Evolutionary conservation across 1,140 invertebrate species (phyloP).

Genomic region (Drosophila erecta): DNA sequence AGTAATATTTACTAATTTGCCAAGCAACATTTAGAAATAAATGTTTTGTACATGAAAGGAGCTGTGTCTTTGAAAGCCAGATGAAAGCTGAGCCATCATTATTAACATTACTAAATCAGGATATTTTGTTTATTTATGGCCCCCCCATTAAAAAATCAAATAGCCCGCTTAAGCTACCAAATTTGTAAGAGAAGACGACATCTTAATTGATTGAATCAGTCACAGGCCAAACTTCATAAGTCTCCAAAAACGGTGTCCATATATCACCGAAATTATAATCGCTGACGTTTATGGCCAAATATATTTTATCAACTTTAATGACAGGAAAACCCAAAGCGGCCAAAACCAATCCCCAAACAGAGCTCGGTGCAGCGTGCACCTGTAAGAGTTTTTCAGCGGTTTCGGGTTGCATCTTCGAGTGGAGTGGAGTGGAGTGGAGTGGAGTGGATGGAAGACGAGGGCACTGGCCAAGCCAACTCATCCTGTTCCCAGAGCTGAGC

Average conservation of each 20-base stretch:
- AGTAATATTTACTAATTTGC: too few relatives aligned
- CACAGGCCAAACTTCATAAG: conserved; percentile 11
- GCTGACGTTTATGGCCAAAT: conserved; percentile 25
- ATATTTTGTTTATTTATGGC: too few relatives aligned
- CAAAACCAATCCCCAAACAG: conserved; percentile 8
- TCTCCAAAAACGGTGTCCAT: conserved; percentile 4
- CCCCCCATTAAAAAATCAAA: neutral
- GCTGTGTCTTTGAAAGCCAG: too few relatives aligned
- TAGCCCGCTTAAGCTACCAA: neutral
- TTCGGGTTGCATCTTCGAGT: conserved; percentile 9
- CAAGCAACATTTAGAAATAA: too few relatives aligned
- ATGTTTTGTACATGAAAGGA: too few relatives aligned
- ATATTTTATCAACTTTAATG: conserved; percentile 31
- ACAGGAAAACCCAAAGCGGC: conserved; percentile 6
- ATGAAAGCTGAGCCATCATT: too few relatives aligned
- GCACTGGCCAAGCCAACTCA: neutral
- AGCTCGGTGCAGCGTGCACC: conserved; percentile 26
- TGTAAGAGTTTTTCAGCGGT: conserved; percentile 35
- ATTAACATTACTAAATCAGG: too few relatives aligned
- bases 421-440: neutral
- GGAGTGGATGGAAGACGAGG: neutral
- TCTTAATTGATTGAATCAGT: conserved; percentile 4
- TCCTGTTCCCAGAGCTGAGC: conserved; percentile 35
- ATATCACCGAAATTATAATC: conserved; percentile 18
- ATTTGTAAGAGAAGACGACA: neutral